These are phyloP conservation scores for Isoperla grammatica DNA, from an alignment of 2,888 invertebrate species.

Conservation along the genomic window DNA sequence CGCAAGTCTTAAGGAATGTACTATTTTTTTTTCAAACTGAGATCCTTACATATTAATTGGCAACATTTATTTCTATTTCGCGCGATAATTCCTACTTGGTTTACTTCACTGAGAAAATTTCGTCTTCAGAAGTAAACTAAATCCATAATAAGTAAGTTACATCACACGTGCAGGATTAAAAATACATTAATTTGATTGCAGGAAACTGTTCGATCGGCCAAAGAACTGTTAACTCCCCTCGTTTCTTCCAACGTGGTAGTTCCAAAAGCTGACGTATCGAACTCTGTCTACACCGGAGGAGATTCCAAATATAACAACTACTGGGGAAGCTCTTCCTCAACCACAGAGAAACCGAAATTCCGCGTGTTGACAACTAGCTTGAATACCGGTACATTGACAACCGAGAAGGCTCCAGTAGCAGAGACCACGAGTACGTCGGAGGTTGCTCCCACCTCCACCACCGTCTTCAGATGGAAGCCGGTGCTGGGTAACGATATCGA, in stretches of 20 bases:
- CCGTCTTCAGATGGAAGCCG: conserved; percentile 3
- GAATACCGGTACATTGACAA: neutral
- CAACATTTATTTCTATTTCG: too few relatives aligned
- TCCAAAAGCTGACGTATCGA: neutral
- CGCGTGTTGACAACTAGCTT: neutral
- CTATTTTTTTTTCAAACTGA: too few relatives aligned
- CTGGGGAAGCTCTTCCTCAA: conserved; percentile 2
- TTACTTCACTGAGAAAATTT: too few relatives aligned
- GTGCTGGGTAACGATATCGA: neutral
- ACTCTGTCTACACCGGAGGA: conserved; percentile 2
- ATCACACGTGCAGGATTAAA: too few relatives aligned
- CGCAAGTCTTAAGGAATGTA: too few relatives aligned
- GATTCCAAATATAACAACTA: conserved; percentile 17
- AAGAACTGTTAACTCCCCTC: too few relatives aligned
- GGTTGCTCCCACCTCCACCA: neutral
- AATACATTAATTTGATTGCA: too few relatives aligned
- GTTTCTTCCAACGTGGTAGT: neutral
- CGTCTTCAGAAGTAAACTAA: too few relatives aligned
- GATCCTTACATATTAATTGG: too few relatives aligned
- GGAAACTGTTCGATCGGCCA: too few relatives aligned
- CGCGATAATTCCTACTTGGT: too few relatives aligned
- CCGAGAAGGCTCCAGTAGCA: neutral
- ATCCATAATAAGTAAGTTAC: too few relatives aligned
- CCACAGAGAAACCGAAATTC: conserved; percentile 8
- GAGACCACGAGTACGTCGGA: neutral